These are phyloP conservation scores for Cinclus cinclus DNA, from an alignment of 2,113 vertebrate species.

Conservation along the genomic window DNA sequence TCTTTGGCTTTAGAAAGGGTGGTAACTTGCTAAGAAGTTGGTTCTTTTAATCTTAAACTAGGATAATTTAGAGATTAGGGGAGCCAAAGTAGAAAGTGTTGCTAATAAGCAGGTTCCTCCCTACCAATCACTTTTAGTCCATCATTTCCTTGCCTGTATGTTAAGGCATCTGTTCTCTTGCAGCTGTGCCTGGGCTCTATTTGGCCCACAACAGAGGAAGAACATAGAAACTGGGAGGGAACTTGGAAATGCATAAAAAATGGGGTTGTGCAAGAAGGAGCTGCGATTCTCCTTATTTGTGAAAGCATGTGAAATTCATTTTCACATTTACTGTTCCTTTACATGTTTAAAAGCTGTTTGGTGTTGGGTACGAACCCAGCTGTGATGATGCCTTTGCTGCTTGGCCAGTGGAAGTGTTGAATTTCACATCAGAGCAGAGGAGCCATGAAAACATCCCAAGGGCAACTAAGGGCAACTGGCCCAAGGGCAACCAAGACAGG, in stretches of 20 bases:
- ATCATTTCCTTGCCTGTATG: not conserved
- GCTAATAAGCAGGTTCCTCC: not conserved
- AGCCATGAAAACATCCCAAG: not conserved
- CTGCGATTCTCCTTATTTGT: not conserved
- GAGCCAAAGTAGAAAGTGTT: not conserved
- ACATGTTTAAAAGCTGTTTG: not conserved
- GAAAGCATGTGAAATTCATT: not conserved
- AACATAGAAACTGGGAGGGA: not conserved
- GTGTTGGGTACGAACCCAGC: not conserved
- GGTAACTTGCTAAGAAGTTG: not conserved
- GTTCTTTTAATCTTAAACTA: not conserved
- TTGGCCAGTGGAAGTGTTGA: not conserved
- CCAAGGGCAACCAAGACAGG: not conserved
- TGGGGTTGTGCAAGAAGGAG: not conserved
- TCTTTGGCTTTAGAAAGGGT: not conserved
- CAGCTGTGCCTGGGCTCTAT: not conserved
- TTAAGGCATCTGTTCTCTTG: not conserved
- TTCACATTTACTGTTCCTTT: not conserved
- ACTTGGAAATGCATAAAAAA: not conserved
- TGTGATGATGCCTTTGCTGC: not conserved
- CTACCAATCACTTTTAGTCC: not conserved
- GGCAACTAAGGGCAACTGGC: not conserved
- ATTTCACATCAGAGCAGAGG: not conserved
- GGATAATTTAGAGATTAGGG: not conserved
- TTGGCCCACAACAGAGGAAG: not conserved